phyloP scores from a whole-genome alignment of 1,140 invertebrate genomes.

The Euglossa dilemma region DNA sequence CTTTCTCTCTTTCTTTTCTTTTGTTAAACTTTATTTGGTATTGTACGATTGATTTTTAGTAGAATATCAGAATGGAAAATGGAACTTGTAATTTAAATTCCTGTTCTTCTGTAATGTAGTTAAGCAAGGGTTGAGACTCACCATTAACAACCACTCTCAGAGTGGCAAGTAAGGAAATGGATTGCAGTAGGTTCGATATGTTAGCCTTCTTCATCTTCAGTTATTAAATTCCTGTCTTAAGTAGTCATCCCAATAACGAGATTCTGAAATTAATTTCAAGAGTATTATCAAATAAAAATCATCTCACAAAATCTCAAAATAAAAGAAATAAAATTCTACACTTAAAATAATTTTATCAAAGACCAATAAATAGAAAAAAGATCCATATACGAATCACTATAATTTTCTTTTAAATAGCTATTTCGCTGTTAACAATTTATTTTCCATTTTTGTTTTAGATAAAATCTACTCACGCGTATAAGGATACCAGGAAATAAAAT shows the following conservation, averaged over 20 bases:
- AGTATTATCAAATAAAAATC: background rate
- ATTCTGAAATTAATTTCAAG: slow-evolving; percentile 4
- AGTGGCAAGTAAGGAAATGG: slow-evolving; percentile 91
- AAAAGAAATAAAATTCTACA: too few relatives aligned
- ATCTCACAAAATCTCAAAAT: background rate
- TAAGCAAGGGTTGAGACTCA: slow-evolving; percentile 77
- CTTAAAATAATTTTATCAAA: too few relatives aligned
- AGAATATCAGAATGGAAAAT: background rate
- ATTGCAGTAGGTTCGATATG: slow-evolving; percentile 89
- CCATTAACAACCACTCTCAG: slow-evolving; percentile 92
- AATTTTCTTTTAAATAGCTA: too few relatives aligned
- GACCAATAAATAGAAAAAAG: too few relatives aligned
- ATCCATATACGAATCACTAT: too few relatives aligned
- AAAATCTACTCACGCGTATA: too few relatives aligned
- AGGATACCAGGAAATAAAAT: too few relatives aligned
- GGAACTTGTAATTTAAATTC: background rate
- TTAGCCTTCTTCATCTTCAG: slow-evolving; percentile 85
- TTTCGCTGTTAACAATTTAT: too few relatives aligned
- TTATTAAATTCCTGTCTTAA: slow-evolving; percentile 68
- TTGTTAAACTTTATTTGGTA: background rate
- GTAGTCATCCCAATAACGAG: slow-evolving; percentile 75
- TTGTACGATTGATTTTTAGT: background rate
- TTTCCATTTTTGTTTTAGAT: too few relatives aligned
- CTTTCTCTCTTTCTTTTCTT: background rate
- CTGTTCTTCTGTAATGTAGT: too few relatives aligned